Evolutionary conservation across 2,113 vertebrate genomes (phyloP).

Genomic region (Sceloporus undulatus): DNA sequence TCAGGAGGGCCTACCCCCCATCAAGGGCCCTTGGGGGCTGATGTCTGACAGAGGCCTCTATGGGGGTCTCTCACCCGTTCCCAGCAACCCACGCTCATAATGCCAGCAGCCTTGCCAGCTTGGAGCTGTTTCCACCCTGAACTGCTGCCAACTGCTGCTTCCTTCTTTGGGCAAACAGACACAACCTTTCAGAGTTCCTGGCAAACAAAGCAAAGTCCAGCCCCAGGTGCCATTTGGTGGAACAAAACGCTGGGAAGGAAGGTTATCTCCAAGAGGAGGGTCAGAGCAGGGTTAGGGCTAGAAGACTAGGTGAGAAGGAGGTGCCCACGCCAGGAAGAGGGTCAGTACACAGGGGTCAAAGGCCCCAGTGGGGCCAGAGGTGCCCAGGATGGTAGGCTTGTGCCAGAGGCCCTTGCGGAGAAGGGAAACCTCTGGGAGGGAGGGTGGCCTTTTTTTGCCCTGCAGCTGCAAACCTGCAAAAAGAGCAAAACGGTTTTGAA

Average conservation of each 20-base stretch:
- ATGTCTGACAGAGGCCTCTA: background rate
- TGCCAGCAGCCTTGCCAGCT: background rate
- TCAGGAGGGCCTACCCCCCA: background rate
- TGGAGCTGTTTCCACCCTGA: too few relatives aligned
- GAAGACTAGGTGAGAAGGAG: background rate
- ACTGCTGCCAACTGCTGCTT: too few relatives aligned
- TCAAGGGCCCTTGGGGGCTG: background rate
- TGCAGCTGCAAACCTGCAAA: too few relatives aligned
- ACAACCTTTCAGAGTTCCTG: background rate
- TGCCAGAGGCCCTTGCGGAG: background rate
- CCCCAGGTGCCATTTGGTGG: background rate
- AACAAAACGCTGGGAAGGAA: background rate
- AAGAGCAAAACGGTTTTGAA: too few relatives aligned
- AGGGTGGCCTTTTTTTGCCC: background rate
- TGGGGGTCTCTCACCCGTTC: background rate
- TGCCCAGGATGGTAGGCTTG: background rate
- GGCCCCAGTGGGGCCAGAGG: too few relatives aligned
- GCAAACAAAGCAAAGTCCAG: constrained; percentile 28
- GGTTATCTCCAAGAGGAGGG: background rate
- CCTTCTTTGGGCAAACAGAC: background rate
- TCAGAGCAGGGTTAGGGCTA: background rate
- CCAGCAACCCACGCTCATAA: background rate
- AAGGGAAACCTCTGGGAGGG: background rate
- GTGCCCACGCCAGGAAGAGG: background rate
- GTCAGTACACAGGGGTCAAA: background rate